Evolutionary conservation across 1,140 invertebrate genomes (phyloP).

Genomic region (Glossosoma conforme): DNA sequence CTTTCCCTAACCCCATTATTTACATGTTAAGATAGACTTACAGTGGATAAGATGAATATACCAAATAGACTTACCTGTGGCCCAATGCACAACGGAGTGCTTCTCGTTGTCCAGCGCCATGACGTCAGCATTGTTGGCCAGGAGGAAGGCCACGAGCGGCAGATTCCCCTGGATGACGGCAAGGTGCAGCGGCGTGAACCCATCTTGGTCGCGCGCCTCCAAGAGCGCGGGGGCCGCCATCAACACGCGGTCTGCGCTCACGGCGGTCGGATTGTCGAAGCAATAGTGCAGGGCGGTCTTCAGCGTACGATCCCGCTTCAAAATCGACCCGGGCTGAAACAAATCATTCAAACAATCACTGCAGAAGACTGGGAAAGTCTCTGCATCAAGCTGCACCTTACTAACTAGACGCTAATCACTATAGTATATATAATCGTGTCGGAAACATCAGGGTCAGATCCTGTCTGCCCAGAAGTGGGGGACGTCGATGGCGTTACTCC

Average conservation of each 20-base stretch:
- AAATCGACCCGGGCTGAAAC: slow-evolving; percentile 55
- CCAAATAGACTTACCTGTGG: slow-evolving; percentile 69
- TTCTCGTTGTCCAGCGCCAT: slow-evolving; percentile 87
- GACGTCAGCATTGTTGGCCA: slow-evolving; percentile 80
- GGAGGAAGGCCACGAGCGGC: slow-evolving; percentile 71
- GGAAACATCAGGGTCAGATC: too few relatives aligned
- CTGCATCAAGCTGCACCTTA: too few relatives aligned
- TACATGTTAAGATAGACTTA: too few relatives aligned
- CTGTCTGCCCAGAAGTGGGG: too few relatives aligned
- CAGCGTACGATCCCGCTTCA: slow-evolving; percentile 71
- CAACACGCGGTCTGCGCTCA: slow-evolving; percentile 62
- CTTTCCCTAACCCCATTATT: too few relatives aligned
- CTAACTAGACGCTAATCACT: too few relatives aligned
- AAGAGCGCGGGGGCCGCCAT: slow-evolving; percentile 74
- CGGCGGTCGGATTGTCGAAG: slow-evolving; percentile 61
- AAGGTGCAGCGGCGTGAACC: slow-evolving; percentile 88
- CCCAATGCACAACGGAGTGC: slow-evolving; percentile 97
- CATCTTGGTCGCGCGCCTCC: slow-evolving; percentile 82
- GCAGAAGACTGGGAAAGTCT: too few relatives aligned
- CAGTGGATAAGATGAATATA: background rate
- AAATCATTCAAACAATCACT: too few relatives aligned
- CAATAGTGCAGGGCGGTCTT: slow-evolving; percentile 92
- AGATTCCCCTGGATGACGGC: slow-evolving; percentile 88
- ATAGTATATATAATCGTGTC: too few relatives aligned
- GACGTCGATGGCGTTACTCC: too few relatives aligned